Conservation (phyloP, 2,113 vertebrate genomes). For the Rostratula benghalensis region DNA sequence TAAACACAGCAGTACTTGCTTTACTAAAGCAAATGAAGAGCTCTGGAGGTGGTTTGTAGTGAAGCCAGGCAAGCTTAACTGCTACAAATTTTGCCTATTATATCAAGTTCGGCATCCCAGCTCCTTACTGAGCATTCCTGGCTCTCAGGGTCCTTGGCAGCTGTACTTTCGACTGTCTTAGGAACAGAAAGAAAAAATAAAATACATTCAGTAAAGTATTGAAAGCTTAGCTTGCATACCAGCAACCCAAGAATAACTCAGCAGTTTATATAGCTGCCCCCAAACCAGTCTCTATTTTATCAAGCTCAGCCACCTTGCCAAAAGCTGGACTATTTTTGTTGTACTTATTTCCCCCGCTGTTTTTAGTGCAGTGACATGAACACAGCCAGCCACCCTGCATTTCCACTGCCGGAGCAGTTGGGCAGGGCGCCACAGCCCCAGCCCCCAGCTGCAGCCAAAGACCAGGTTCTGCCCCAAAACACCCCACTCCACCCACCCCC, state of each 20-base stretch:
- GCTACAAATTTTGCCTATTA: not conserved
- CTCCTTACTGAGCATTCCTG: not conserved
- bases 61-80: not conserved
- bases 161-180: not conserved
- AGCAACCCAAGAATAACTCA: not conserved
- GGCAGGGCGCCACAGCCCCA: not conserved
- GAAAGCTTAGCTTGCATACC: not conserved
- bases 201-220: not conserved
- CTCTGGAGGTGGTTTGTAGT: not conserved
- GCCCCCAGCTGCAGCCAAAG: fast-evolving
- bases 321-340: not conserved
- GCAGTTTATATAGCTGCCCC: not conserved
- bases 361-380: fast-evolving
- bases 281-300: not conserved
- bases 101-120: not conserved
- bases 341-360: not conserved
- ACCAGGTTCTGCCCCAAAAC: not conserved
- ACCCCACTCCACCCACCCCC: fast-evolving
- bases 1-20: not conserved
- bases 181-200: not conserved
- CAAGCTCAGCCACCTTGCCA: not conserved
- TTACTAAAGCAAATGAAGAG: not conserved
- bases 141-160: not conserved
- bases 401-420: not conserved
- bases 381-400: fast-evolving